Evolutionary conservation across 2,888 invertebrate genomes (phyloP).

Genomic region (Hirtodrosophila duncani): DNA sequence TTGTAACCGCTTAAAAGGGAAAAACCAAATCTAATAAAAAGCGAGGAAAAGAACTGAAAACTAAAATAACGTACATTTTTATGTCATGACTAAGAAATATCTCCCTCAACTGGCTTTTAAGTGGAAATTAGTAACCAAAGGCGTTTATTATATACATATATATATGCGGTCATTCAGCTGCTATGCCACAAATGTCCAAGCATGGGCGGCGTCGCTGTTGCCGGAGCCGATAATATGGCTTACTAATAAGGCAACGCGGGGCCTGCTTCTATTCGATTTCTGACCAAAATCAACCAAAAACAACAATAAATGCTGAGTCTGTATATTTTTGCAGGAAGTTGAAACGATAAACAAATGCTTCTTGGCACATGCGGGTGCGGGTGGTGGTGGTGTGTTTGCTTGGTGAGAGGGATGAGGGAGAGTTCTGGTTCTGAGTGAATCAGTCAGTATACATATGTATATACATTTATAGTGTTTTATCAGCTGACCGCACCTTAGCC

Average conservation of each 20-base stretch:
- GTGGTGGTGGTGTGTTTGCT: constrained; percentile 5
- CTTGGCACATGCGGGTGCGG: constrained; percentile 1
- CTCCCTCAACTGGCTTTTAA: no score
- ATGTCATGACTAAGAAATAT: no score
- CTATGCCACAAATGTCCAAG: no score
- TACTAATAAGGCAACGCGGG: constrained; percentile 22
- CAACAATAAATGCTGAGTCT: not conserved
- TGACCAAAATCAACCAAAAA: constrained; percentile 15
- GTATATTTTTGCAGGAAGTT: constrained; percentile 38
- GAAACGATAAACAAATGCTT: constrained; percentile 33
- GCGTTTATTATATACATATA: not conserved
- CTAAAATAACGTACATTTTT: no score
- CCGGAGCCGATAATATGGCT: constrained; percentile 26
- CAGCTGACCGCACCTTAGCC: constrained; percentile 26
- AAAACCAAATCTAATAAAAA: constrained; percentile 35
- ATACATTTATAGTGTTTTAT: no score
- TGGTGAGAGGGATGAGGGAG: no score
- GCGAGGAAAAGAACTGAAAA: constrained; percentile 60
- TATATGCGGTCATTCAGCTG: constrained; percentile 16
- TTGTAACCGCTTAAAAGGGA: constrained; percentile 51
- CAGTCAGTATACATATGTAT: no score
- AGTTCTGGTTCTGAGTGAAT: constrained; percentile 6
- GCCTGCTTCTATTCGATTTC: constrained; percentile 10
- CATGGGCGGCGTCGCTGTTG: constrained; percentile 2
- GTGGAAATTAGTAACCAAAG: no score